Percentiles rank a stretch among this genome's conserved stretches.
These are phyloP conservation scores for Dendrophyllia cribrosa DNA, from an alignment of 64 coral and sea anemone species.

Conservation along the genomic window DNA sequence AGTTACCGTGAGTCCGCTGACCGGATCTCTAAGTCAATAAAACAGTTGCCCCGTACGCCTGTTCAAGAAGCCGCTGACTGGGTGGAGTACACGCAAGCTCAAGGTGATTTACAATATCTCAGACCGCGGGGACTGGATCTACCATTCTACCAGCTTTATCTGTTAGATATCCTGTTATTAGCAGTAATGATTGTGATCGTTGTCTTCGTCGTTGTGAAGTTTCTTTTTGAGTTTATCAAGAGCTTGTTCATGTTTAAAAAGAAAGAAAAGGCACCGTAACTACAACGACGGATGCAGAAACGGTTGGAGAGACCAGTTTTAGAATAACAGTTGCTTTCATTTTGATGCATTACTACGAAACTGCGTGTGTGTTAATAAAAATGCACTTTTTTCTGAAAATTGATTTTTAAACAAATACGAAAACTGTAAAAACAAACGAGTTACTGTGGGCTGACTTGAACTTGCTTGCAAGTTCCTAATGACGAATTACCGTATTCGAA, in stretches of 20 bases:
- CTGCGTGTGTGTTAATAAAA: too few relatives aligned
- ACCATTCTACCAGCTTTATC: constrained; percentile 58
- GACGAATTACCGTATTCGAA: too few relatives aligned
- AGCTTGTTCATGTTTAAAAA: background rate
- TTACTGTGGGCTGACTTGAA: too few relatives aligned
- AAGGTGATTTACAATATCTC: constrained; percentile 6
- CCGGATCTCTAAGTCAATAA: constrained; percentile 22
- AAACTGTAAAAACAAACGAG: too few relatives aligned
- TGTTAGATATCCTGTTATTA: constrained; percentile 30
- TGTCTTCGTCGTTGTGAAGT: background rate
- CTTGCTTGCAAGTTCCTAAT: too few relatives aligned
- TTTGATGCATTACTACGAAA: too few relatives aligned
- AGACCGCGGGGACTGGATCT: constrained; percentile 27
- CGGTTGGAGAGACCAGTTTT: too few relatives aligned
- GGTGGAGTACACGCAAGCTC: constrained; percentile 47
- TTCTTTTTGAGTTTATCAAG: background rate
- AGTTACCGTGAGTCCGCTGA: constrained; percentile 24
- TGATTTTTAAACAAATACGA: too few relatives aligned
- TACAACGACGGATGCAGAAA: background rate
- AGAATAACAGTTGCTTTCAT: too few relatives aligned
- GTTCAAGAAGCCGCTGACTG: constrained; percentile 42
- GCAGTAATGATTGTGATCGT: background rate
- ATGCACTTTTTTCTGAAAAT: too few relatives aligned
- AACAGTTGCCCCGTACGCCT: constrained; percentile 14
- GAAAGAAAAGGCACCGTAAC: background rate